Evolutionary conservation across 2,797 vertebrate species (phyloP).

Genomic region (Anabas testudineus): DNA sequence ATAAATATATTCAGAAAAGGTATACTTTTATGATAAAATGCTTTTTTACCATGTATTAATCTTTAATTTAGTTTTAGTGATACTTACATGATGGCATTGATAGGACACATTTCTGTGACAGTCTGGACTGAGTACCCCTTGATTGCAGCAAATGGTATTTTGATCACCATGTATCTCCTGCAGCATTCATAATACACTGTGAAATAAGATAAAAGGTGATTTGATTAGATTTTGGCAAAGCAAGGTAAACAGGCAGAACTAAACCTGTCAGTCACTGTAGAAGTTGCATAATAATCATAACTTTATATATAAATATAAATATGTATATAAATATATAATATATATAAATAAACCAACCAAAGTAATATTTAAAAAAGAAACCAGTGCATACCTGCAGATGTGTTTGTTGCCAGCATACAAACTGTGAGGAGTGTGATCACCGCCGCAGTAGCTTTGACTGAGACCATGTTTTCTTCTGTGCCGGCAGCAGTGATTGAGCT

Average conservation of each 20-base stretch:
- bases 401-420: conserved; percentile 52
- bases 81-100: conserved; percentile 80
- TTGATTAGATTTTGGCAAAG: background rate
- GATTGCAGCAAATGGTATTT: conserved; percentile 22
- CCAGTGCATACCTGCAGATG: conserved; percentile 59
- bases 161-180: conserved; percentile 29
- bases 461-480: conserved; percentile 64
- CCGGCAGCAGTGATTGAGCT: conserved; percentile 31
- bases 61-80: background rate
- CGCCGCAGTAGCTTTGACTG: conserved; percentile 43
- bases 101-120: conserved; percentile 36
- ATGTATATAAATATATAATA: too few relatives aligned
- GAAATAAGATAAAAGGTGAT: background rate
- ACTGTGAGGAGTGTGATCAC: conserved; percentile 50
- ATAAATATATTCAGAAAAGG: background rate
- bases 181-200: conserved; percentile 62
- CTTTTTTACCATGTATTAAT: background rate
- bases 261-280: background rate
- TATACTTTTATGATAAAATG: background rate
- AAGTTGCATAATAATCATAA: background rate
- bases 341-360: background rate
- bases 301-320: too few relatives aligned
- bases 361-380: background rate
- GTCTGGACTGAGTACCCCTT: conserved; percentile 73
- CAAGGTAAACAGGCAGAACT: background rate